Evolutionary conservation across 2,113 vertebrate genomes (phyloP).

Genomic region (Nipponia nippon): DNA sequence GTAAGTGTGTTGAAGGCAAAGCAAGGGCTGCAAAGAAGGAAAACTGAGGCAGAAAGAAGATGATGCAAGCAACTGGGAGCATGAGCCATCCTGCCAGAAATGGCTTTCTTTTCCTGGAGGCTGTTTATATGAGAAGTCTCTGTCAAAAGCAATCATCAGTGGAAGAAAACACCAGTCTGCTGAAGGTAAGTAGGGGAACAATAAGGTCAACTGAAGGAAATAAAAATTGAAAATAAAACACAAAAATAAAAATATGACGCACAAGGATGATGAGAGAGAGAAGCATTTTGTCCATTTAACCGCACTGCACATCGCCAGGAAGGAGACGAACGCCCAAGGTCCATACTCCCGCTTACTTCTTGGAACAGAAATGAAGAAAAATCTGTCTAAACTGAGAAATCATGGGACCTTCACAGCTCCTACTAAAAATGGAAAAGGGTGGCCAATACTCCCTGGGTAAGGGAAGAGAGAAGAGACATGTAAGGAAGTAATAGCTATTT

Average conservation of each 20-base stretch:
- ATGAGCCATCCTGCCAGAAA: neutral
- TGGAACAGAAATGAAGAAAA: neutral
- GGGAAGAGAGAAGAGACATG: neutral
- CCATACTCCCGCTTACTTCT: neutral
- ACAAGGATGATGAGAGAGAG: neutral
- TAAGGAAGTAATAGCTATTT: neutral
- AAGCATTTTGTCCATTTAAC: neutral
- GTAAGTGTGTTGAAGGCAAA: neutral
- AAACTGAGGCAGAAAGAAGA: neutral
- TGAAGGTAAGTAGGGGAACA: neutral
- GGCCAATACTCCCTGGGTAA: neutral
- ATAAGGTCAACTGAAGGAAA: neutral
- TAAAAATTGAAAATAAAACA: neutral
- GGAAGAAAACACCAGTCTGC: neutral
- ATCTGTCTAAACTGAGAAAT: neutral
- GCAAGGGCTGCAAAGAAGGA: neutral
- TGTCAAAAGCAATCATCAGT: neutral
- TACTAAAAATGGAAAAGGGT: neutral
- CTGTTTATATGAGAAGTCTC: neutral
- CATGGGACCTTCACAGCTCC: neutral
- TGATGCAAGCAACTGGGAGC: neutral
- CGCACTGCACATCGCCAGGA: rapidly evolving
- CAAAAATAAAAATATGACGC: neutral
- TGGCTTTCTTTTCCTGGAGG: neutral
- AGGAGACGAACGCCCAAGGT: neutral